Evolutionary conservation across 2,797 vertebrate species (phyloP).

Genomic region (Syndactyla subalaris): DNA sequence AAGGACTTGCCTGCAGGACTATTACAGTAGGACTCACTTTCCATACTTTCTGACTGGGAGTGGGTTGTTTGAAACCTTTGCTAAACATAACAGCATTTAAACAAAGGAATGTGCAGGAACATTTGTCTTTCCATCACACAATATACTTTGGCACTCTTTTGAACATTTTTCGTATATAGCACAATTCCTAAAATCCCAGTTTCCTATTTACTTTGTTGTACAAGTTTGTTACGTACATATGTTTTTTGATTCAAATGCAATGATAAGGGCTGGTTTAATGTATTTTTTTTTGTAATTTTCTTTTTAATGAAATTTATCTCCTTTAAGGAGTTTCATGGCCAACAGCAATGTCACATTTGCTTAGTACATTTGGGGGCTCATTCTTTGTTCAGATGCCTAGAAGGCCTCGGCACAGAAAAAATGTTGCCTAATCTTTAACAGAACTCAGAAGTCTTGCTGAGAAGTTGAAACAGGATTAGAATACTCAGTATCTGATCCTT

Average conservation of each 20-base stretch:
- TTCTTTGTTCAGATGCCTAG: slow-evolving; percentile 13
- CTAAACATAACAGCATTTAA: background rate
- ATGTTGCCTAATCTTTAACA: slow-evolving; percentile 39
- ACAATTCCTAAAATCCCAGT: background rate
- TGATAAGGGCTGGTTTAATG: background rate
- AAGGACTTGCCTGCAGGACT: background rate
- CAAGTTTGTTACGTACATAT: background rate
- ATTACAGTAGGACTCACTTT: background rate
- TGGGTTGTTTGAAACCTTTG: background rate
- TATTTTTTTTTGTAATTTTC: background rate
- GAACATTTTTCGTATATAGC: background rate
- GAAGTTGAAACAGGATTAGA: slow-evolving; percentile 51
- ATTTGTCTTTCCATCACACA: background rate
- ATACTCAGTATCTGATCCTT: slow-evolving; percentile 32
- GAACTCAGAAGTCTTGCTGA: slow-evolving; percentile 56
- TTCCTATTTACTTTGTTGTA: background rate
- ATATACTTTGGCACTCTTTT: background rate
- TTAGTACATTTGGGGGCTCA: background rate
- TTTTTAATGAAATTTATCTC: slow-evolving; percentile 23
- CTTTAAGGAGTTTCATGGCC: background rate
- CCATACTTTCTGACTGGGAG: background rate
- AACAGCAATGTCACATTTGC: slow-evolving; percentile 12
- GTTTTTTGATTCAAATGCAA: slow-evolving; percentile 2
- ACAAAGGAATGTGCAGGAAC: background rate
- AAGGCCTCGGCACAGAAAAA: slow-evolving; percentile 10